A percentile compares a stretch with the other conserved stretches of the same genome.
phyloP scores from a whole-genome alignment of 2,888 invertebrate species.

The Mythimna impura region DNA sequence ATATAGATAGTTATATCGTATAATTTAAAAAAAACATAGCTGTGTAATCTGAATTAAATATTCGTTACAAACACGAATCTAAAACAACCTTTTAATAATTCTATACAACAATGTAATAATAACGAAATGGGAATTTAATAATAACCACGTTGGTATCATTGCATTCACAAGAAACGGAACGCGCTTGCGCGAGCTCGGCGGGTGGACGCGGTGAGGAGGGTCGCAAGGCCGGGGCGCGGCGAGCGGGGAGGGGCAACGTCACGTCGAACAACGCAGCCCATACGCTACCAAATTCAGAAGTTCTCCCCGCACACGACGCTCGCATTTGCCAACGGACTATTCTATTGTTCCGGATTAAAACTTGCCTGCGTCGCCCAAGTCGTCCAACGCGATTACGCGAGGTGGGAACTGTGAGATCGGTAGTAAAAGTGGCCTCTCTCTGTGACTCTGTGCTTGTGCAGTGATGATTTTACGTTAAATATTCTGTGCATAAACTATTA shows the following conservation, averaged over 20 bases:
- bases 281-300: conserved; percentile 81
- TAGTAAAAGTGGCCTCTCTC: conserved; percentile 83
- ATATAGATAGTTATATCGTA: no score
- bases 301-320: conserved; percentile 50
- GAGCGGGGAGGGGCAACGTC: conserved; percentile 84
- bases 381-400: conserved; percentile 88
- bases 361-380: conserved; percentile 88
- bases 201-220: conserved; percentile 82
- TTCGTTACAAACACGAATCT: neutral
- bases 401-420: conserved; percentile 83
- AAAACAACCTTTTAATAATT: neutral
- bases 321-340: conserved; percentile 58
- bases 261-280: conserved; percentile 87
- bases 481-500: conserved; percentile 66
- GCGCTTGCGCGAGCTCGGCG: conserved; percentile 86
- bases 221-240: conserved; percentile 87
- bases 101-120: conserved; percentile 29
- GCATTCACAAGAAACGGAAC: conserved; percentile 81
- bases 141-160: conserved; percentile 78
- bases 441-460: conserved; percentile 71
- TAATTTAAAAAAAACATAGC: neutral
- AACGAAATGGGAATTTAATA: conserved; percentile 63
- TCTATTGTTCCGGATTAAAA: conserved; percentile 74
- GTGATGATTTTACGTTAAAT: conserved; percentile 73
- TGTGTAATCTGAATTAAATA: neutral